These are phyloP conservation scores for Amphipyra berbera DNA, from an alignment of 2,888 invertebrate species.

Conservation along the genomic window DNA sequence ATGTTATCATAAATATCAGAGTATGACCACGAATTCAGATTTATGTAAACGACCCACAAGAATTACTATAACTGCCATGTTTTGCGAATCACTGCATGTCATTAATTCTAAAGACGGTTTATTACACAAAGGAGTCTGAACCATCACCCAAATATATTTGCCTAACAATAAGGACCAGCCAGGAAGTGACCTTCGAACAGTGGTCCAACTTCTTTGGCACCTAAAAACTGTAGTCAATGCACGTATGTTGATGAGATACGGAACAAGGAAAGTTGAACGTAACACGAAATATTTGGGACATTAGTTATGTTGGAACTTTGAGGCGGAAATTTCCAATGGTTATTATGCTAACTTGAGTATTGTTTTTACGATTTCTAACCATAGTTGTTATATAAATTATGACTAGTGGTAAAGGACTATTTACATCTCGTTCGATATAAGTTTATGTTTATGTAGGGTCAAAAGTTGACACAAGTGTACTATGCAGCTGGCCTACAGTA, in stretches of 20 bases:
- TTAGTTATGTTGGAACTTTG: background rate
- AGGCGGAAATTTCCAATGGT: constrained; percentile 1
- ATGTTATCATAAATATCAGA: constrained; percentile 37
- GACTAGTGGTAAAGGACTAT: too few species aligned
- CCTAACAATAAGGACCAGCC: constrained; percentile 16
- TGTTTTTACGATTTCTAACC: too few species aligned
- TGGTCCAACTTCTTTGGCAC: constrained; percentile 32
- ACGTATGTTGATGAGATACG: constrained; percentile 36
- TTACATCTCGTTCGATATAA: too few species aligned
- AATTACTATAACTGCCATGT: constrained; percentile 31
- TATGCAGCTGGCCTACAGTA: too few species aligned
- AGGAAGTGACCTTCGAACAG: constrained; percentile 30
- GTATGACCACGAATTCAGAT: constrained; percentile 23
- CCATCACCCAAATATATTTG: constrained; percentile 17
- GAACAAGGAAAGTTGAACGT: constrained; percentile 32
- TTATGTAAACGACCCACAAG: constrained; percentile 29
- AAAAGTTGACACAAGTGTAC: too few species aligned
- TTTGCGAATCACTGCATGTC: constrained; percentile 18
- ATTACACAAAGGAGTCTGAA: constrained; percentile 30
- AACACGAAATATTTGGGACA: constrained; percentile 3
- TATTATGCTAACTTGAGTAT: too few species aligned
- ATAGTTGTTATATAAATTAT: too few species aligned
- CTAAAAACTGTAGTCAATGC: constrained; percentile 28
- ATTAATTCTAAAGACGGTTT: background rate
- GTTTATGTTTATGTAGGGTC: too few species aligned